phyloP scores from a whole-genome alignment of 2,797 vertebrate genomes.

The Simalia tracyae region DNA sequence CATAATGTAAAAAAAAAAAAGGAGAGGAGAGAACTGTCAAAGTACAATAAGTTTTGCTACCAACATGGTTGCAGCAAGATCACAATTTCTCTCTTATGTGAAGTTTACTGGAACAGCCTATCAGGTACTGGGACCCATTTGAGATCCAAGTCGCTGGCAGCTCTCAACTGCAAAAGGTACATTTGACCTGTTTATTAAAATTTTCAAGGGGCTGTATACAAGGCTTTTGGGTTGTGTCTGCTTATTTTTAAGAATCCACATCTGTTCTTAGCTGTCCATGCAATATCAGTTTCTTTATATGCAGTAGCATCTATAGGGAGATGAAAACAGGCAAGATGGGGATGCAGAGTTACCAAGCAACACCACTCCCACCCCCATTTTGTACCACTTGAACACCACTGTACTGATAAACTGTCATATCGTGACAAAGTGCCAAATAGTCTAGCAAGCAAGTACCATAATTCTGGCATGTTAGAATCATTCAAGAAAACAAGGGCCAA shows the following conservation, averaged over 20 bases:
- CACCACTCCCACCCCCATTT: background rate
- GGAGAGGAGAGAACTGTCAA: background rate
- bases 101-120: background rate
- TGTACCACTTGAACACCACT: background rate
- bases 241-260: background rate
- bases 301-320: background rate
- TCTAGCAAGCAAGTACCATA: background rate
- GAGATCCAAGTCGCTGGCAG: background rate
- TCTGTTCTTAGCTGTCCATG: background rate
- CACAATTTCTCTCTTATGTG: background rate
- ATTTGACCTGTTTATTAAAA: slow-evolving; percentile 19
- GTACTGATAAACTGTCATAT: background rate
- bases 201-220: background rate
- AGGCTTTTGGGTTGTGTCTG: background rate
- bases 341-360: background rate
- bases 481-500: background rate
- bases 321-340: background rate
- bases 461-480: background rate
- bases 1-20: background rate
- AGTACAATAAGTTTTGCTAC: background rate
- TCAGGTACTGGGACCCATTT: too few species aligned
- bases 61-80: background rate
- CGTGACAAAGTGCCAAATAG: background rate
- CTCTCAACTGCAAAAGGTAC: background rate
- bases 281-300: background rate